Conservation (phyloP, 2,113 vertebrate genomes). For the Aleadryas rufinucha region DNA sequence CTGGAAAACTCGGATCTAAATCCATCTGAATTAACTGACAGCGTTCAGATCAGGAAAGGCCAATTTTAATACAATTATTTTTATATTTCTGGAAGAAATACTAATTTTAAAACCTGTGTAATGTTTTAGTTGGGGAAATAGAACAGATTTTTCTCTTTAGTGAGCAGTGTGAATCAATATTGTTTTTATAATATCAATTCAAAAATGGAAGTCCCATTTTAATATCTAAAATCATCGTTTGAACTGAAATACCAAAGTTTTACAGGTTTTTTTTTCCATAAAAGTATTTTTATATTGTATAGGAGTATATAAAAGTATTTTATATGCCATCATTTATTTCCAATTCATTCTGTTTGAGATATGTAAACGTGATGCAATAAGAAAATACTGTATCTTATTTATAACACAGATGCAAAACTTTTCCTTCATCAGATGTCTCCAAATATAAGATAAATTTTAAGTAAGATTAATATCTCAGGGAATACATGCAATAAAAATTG, state of each 20-base stretch:
- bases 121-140: neutral
- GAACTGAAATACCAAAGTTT: neutral
- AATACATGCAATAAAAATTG: neutral
- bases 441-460: neutral
- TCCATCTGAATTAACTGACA: neutral
- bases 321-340: neutral
- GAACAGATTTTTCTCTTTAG: neutral
- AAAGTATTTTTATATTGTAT: neutral
- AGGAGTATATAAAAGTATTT: neutral
- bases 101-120: neutral
- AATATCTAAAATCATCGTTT: neutral
- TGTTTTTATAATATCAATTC: neutral
- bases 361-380: neutral
- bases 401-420: neutral
- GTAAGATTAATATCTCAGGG: neutral
- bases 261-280: neutral
- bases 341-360: neutral
- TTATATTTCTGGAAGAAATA: neutral
- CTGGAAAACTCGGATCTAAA: neutral
- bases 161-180: neutral
- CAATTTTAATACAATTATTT: neutral
- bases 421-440: neutral
- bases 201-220: neutral
- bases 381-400: neutral
- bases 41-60: neutral